Percentiles rank a stretch among this genome's conserved stretches.
Evolutionary conservation across 2,113 vertebrate species (phyloP).

Genomic region (Ailurus styani): DNA sequence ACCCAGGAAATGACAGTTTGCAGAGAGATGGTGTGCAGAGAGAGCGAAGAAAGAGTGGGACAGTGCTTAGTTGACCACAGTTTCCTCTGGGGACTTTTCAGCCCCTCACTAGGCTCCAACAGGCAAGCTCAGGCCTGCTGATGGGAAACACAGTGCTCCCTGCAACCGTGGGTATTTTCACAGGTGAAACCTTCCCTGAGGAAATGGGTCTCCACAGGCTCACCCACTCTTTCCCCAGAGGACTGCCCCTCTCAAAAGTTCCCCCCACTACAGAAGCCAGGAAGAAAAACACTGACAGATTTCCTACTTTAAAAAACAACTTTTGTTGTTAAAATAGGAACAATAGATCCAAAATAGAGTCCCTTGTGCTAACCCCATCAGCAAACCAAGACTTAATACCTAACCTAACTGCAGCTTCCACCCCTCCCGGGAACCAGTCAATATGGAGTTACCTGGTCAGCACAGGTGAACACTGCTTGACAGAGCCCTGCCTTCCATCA

Average conservation of each 20-base stretch:
- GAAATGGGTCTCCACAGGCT: neutral
- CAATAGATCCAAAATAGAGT: neutral
- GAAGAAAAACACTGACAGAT: neutral
- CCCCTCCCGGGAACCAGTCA: neutral
- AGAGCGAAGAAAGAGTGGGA: neutral
- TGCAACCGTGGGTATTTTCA: neutral
- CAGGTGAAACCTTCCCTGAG: neutral
- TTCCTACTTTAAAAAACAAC: neutral
- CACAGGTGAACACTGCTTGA: neutral
- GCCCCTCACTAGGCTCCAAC: too few relatives aligned
- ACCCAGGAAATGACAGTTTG: neutral
- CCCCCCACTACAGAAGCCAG: neutral
- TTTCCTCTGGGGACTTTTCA: neutral
- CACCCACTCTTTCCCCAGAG: neutral
- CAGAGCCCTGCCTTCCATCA: neutral
- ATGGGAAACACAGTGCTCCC: neutral
- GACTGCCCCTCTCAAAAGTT: neutral
- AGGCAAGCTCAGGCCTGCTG: neutral
- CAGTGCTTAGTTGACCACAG: neutral
- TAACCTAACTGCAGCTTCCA: neutral
- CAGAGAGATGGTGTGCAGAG: neutral
- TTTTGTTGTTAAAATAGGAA: neutral
- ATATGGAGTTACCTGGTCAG: neutral
- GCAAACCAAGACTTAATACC: neutral
- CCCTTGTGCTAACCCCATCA: neutral